Conservation (phyloP, 2,113 vertebrate species). For the Anarrhichthys ocellatus region DNA sequence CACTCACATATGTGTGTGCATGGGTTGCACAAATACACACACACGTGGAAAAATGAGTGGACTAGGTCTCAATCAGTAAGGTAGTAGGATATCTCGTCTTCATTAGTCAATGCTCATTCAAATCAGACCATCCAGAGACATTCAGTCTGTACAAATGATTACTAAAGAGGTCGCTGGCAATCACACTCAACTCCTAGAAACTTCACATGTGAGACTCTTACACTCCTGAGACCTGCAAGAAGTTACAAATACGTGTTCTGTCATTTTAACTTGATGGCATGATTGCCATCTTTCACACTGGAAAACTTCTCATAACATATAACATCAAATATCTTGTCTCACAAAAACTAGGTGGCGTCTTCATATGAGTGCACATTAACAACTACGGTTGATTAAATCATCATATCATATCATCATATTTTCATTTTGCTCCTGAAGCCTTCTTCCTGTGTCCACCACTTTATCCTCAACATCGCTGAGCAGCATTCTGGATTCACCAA, state of each 20-base stretch:
- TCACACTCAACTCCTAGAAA: neutral
- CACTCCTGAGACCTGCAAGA: neutral
- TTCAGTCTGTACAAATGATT: neutral
- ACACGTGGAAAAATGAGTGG: neutral
- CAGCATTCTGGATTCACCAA: neutral
- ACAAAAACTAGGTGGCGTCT: neutral
- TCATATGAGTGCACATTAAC: no score
- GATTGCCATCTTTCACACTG: neutral
- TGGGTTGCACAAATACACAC: neutral
- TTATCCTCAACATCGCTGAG: neutral
- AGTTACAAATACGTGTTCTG: slow-evolving; percentile 16
- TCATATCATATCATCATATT: neutral
- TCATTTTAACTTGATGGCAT: neutral
- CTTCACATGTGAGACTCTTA: no score
- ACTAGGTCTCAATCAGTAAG: neutral
- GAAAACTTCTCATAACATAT: neutral
- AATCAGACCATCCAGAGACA: slow-evolving; percentile 14
- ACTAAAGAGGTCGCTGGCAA: neutral
- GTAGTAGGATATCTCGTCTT: neutral
- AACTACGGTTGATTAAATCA: neutral
- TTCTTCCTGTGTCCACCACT: neutral
- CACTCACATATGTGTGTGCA: neutral
- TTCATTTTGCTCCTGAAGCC: neutral
- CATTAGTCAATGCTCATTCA: slow-evolving; percentile 10
- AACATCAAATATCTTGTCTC: neutral